Percentiles rank a stretch among this genome's conserved stretches.
Evolutionary conservation across 2,113 vertebrate species (phyloP).

Genomic region (Cochlearius cochlearius): DNA sequence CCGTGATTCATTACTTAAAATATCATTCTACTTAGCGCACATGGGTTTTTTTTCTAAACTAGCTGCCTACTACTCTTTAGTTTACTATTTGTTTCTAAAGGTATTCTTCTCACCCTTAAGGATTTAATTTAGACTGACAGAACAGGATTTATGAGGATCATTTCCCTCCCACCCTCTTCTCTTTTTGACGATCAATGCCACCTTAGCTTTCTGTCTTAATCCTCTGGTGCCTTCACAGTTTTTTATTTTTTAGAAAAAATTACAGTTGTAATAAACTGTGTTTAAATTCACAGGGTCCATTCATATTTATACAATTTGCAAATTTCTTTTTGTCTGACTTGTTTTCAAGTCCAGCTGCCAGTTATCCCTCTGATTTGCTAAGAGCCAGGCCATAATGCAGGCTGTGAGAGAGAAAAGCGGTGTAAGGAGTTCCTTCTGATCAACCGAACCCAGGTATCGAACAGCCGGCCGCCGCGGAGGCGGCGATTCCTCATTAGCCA

Average conservation of each 20-base stretch:
- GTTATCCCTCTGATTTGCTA: neutral
- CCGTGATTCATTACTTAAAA: neutral
- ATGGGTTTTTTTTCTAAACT: neutral
- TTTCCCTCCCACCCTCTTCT: neutral
- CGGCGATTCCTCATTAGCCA: neutral
- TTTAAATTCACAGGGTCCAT: neutral
- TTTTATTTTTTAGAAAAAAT: neutral
- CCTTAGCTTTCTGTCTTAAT: neutral
- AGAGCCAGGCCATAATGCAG: neutral
- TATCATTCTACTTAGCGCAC: neutral
- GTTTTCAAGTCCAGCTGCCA: neutral
- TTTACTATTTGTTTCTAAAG: neutral
- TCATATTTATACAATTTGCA: neutral
- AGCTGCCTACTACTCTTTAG: neutral
- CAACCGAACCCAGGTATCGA: neutral
- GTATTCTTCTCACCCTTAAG: neutral
- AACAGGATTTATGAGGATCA: neutral
- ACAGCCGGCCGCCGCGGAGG: rapidly evolving
- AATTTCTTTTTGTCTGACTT: neutral
- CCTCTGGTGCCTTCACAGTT: neutral
- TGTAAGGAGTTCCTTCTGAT: neutral
- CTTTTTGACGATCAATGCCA: neutral
- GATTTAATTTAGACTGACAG: neutral
- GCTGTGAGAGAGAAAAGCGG: neutral
- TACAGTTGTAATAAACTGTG: neutral